These are phyloP conservation scores for Bufotes viridis DNA, from an alignment of 2,797 vertebrate species.

Conservation along the genomic window DNA sequence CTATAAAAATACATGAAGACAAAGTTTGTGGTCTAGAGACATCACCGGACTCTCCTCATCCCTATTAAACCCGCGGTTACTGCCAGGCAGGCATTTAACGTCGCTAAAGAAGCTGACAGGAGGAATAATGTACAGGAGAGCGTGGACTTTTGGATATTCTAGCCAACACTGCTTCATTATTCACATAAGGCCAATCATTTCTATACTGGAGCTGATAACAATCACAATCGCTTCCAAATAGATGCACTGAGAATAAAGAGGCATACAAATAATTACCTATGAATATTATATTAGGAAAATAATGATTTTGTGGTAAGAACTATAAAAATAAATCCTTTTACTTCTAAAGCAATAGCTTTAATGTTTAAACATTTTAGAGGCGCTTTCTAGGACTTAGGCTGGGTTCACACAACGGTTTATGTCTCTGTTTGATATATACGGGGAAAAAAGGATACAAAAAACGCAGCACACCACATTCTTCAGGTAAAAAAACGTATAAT, in stretches of 20 bases:
- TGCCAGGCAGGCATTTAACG: neutral
- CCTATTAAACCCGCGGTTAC: neutral
- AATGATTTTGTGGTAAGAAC: neutral
- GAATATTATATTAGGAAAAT: neutral
- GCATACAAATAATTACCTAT: neutral
- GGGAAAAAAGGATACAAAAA: too few species aligned
- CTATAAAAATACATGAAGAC: conserved; percentile 18
- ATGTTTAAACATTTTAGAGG: too few species aligned
- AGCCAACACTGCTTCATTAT: neutral
- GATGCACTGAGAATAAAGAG: neutral
- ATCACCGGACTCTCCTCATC: neutral
- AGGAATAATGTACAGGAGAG: neutral
- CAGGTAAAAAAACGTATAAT: too few species aligned
- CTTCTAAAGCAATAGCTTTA: too few species aligned
- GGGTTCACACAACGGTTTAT: too few species aligned
- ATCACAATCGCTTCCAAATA: neutral
- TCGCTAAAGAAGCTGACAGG: neutral
- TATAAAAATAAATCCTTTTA: neutral
- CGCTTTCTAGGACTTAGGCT: too few species aligned
- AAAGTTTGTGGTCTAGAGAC: neutral
- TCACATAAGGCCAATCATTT: neutral
- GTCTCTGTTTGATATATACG: too few species aligned
- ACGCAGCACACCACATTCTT: too few species aligned
- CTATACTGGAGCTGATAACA: neutral
- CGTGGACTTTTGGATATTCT: neutral